Evolutionary conservation across 2,888 invertebrate species (phyloP).

Genomic region (Drosophila flavopinicola): DNA sequence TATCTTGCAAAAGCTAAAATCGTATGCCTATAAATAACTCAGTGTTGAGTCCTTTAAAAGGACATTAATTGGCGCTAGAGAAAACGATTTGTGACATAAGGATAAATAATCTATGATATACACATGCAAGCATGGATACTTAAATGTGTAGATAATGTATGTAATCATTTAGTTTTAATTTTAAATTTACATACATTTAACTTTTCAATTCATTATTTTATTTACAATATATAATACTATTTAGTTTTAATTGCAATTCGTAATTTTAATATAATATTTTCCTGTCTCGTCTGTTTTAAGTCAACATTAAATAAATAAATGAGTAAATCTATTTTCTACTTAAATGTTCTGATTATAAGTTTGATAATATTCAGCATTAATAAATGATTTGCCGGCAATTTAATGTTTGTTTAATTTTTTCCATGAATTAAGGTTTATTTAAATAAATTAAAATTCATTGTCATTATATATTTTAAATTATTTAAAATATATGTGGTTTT

Average conservation of each 20-base stretch:
- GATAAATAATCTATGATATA: neutral
- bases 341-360: neutral
- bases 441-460: constrained; percentile 36
- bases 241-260: no score
- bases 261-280: no score
- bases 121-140: no score
- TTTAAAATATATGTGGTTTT: constrained; percentile 17
- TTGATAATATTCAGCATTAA: neutral
- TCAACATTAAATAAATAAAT: no score
- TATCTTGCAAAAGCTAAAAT: constrained; percentile 8
- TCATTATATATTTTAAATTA: constrained; percentile 8
- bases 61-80: constrained; percentile 21
- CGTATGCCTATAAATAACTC: constrained; percentile 18
- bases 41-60: constrained; percentile 1
- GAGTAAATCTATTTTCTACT: no score
- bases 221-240: no score
- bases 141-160: no score
- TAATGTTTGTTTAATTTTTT: neutral
- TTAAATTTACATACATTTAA: no score
- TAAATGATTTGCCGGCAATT: neutral
- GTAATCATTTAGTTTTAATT: no score
- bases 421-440: constrained; percentile 38
- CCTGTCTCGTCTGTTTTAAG: no score
- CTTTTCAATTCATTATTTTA: no score
- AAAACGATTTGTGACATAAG: neutral